Percentiles rank a stretch among this genome's conserved stretches.
phyloP scores from a whole-genome alignment of 2,113 vertebrate species.

The Melanotaenia duboulayi region DNA sequence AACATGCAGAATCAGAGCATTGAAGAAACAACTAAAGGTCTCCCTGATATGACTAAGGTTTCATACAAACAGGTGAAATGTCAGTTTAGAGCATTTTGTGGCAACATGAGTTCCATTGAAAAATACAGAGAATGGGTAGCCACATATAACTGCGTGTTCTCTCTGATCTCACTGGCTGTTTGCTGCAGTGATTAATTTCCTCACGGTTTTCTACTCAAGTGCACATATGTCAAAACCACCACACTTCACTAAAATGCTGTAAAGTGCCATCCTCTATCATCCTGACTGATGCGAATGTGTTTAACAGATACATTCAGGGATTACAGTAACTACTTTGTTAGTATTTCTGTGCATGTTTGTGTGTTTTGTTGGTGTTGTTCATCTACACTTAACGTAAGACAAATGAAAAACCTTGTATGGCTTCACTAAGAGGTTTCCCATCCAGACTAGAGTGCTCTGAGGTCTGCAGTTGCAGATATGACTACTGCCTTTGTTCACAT shows the following conservation, averaged over 20 bases:
- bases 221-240: not conserved
- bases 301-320: not conserved
- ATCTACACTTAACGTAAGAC: constrained; percentile 7
- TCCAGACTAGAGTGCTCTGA: constrained; percentile 50
- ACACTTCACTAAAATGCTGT: not conserved
- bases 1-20: no score
- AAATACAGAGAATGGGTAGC: no score
- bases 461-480: constrained; percentile 71
- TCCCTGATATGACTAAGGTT: no score
- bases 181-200: no score
- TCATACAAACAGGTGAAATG: no score
- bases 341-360: not conserved
- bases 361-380: constrained; percentile 23
- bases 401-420: constrained; percentile 38
- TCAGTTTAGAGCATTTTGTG: no score
- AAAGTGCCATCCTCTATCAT: not conserved
- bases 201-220: not conserved
- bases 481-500: constrained; percentile 74
- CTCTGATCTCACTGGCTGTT: no score
- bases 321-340: not conserved
- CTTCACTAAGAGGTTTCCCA: constrained; percentile 56
- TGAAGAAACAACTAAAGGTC: no score
- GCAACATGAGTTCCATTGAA: no score
- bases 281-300: not conserved
- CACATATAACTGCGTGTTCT: no score